Percentiles rank a stretch among this genome's conserved stretches.
Conservation (phyloP, 2,888 invertebrate genomes). For the Dendrolimus pini region DNA sequence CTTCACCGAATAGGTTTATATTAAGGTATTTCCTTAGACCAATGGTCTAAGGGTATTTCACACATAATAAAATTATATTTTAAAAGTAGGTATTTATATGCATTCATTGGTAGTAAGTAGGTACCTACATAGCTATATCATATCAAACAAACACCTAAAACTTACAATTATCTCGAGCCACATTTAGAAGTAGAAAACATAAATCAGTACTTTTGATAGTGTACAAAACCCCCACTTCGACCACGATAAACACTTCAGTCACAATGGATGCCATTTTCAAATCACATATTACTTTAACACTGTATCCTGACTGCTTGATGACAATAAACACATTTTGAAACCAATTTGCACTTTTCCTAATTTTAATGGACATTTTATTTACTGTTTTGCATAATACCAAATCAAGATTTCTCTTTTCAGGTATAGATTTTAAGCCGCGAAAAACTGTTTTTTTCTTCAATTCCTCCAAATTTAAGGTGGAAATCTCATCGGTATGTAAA, state of each 20-base stretch:
- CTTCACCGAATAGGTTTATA: too few species aligned
- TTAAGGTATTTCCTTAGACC: too few species aligned
- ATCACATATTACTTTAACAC: constrained; percentile 38
- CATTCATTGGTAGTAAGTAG: too few species aligned
- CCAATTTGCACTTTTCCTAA: constrained; percentile 32
- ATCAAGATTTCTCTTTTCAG: constrained; percentile 19
- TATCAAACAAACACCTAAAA: too few species aligned
- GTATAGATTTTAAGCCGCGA: neutral
- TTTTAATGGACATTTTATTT: constrained; percentile 29
- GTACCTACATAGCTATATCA: too few species aligned
- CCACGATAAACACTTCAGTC: constrained; percentile 14
- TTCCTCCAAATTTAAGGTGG: constrained; percentile 21
- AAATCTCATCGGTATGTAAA: constrained; percentile 46
- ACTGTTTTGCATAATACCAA: constrained; percentile 28
- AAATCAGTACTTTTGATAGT: neutral
- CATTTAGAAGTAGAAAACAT: too few species aligned
- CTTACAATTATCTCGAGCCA: too few species aligned
- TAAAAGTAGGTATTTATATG: too few species aligned
- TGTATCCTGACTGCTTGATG: constrained; percentile 25
- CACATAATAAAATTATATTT: too few species aligned
- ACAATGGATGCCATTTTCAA: constrained; percentile 30
- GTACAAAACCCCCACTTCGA: neutral
- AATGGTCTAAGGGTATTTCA: too few species aligned
- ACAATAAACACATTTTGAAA: constrained; percentile 27
- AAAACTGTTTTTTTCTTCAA: neutral